Conservation (phyloP, 1,140 invertebrate genomes). For the Sarcophaga bullata region DNA sequence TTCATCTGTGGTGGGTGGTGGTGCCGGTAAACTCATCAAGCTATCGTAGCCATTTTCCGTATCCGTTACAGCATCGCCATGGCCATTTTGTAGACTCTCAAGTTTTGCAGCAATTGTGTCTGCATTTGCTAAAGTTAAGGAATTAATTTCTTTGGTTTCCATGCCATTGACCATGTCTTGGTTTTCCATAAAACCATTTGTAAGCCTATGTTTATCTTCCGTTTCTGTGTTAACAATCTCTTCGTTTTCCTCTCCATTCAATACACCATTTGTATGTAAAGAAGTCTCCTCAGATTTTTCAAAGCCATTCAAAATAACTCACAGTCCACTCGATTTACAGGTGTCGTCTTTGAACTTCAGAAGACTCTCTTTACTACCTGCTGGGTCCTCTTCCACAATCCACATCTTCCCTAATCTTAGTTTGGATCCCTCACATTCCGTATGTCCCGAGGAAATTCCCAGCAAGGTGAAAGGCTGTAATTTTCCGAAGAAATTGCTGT, state of each 20-base stretch:
- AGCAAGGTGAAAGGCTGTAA: too few species aligned
- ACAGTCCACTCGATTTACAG: too few species aligned
- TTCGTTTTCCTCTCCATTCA: not conserved
- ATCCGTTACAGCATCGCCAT: not conserved
- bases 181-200: too few species aligned
- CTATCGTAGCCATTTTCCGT: slow-evolving; percentile 59
- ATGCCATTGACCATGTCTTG: too few species aligned
- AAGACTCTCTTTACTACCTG: too few species aligned
- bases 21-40: slow-evolving; percentile 62
- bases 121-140: not conserved
- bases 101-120: not conserved
- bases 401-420: too few species aligned
- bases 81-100: not conserved
- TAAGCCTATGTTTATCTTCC: too few species aligned
- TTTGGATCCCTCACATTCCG: too few species aligned
- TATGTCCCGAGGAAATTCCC: too few species aligned
- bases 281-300: not conserved
- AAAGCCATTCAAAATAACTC: not conserved
- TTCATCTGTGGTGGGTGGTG: slow-evolving; percentile 62
- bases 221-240: not conserved
- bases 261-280: not conserved
- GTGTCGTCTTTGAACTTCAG: too few species aligned
- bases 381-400: too few species aligned
- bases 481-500: not conserved
- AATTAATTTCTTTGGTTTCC: too few species aligned